phyloP scores from a whole-genome alignment of 2,113 vertebrate genomes.

The Gadus macrocephalus region DNA sequence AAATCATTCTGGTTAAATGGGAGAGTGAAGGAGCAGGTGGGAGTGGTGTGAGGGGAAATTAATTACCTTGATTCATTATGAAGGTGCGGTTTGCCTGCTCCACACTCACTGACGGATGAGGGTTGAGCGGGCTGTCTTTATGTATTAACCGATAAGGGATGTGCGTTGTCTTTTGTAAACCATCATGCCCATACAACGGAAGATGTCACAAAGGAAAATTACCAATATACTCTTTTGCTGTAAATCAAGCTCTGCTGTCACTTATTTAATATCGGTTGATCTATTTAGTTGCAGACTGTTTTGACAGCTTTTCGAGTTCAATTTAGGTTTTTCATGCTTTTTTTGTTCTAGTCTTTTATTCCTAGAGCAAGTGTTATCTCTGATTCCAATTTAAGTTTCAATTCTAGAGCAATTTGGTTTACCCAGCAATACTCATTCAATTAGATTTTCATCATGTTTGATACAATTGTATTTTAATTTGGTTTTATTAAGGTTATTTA shows the following conservation, averaged over 20 bases:
- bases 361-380: not conserved
- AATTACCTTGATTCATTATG: not conserved
- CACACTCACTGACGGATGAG: not conserved
- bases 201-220: no score
- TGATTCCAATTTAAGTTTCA: not conserved
- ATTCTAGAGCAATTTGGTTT: not conserved
- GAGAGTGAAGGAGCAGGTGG: constrained; percentile 22
- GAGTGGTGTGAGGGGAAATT: constrained; percentile 5
- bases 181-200: no score
- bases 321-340: not conserved
- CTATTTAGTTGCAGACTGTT: not conserved
- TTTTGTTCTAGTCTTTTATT: not conserved
- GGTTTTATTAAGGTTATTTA: not conserved
- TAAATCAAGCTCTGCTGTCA: not conserved
- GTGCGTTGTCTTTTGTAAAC: no score
- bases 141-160: no score
- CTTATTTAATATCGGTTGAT: not conserved
- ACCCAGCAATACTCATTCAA: not conserved
- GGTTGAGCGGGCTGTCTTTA: not conserved
- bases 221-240: no score
- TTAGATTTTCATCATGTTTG: not conserved
- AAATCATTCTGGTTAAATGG: constrained; percentile 16
- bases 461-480: not conserved
- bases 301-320: not conserved
- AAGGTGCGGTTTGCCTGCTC: not conserved